Conservation (phyloP, 2,888 invertebrate species). For the Cheilosia impressa region DNA sequence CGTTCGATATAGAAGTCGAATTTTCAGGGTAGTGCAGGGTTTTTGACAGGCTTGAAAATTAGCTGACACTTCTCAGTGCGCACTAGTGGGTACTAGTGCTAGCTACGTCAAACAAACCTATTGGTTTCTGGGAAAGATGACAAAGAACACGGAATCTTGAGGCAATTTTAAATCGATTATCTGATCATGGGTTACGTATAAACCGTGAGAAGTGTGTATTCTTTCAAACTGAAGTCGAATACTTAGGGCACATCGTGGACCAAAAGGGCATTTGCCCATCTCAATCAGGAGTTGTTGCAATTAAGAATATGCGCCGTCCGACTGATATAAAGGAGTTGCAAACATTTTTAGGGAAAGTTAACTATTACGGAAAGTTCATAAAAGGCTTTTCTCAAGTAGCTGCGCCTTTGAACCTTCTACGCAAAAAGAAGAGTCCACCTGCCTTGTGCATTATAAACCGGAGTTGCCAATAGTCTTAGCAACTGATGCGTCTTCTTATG, state of each 20-base stretch:
- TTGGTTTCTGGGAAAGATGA: slow-evolving; percentile 49
- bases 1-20: too few species aligned
- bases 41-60: too few species aligned
- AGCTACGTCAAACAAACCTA: too few species aligned
- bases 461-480: slow-evolving; percentile 55
- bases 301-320: neutral
- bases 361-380: slow-evolving; percentile 40
- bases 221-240: slow-evolving; percentile 61
- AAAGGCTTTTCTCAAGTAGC: slow-evolving; percentile 14
- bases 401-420: slow-evolving; percentile 9
- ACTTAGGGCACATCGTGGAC: slow-evolving; percentile 63
- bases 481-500: slow-evolving; percentile 54
- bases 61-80: too few species aligned
- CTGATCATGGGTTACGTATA: slow-evolving; percentile 31
- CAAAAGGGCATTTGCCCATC: slow-evolving; percentile 49
- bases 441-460: slow-evolving; percentile 53
- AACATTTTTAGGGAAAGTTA: slow-evolving; percentile 12
- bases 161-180: slow-evolving; percentile 39
- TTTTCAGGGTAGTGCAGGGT: too few species aligned
- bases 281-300: slow-evolving; percentile 32
- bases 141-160: slow-evolving; percentile 53
- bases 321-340: slow-evolving; percentile 27
- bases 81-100: too few species aligned
- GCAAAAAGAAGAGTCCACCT: slow-evolving; percentile 23
- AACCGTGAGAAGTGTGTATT: slow-evolving; percentile 54